Base-by-base conservation (phyloP, 2,113 vertebrate species). In the Ascaphus truei region DNA sequence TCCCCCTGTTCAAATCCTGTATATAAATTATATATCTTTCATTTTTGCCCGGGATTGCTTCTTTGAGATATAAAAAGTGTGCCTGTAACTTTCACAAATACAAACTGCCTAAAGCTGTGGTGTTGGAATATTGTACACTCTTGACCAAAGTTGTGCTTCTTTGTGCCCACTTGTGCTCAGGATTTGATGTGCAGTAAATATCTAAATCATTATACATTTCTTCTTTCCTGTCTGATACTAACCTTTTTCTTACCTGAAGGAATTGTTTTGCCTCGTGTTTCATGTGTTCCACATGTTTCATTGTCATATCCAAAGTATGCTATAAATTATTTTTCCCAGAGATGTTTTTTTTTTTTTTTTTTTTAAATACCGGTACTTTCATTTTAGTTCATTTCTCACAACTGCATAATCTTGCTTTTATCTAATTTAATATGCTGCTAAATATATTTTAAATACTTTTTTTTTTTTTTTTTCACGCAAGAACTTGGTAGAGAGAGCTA, bases 391-490 rank as follows among this genome's bases (percentile, higher is more conserved):
- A 87, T 83, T 79, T 75, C 85, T 83, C 78, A 81, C 55, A 77
- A 72, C 77, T 78, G 77, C 62, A 76, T 80, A 81, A 60, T 71
- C 87, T 83, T 68, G 71, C 80, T 85, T 85, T 79, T 78, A 74
- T 76, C 82, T 90, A 76, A 84, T 84, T 86, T 87, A 86, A 80
- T 86, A 86, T 87, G 88, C 87, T 91, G 89, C 89, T 91, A 87
- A 81, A 79, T 85, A 77, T 84, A 82, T 92, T 89, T 89, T 88
- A 83, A 84, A 84, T 81, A 85, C 48, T 56, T 78, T 87, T 85
- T 81, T 80, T 76, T 81, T 74, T 61, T 85, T 77, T 73, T 77
- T 81, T 80, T 86, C 72, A 68, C 72, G 75, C 71, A 73, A 79
- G 75, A 79, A 80, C 81, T 84, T 75, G 57, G 55, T 84, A 86